A percentile compares a stretch with the other conserved stretches of the same genome.
Evolutionary conservation across 1,140 invertebrate genomes (phyloP).

Genomic region (Dreissena polymorpha): DNA sequence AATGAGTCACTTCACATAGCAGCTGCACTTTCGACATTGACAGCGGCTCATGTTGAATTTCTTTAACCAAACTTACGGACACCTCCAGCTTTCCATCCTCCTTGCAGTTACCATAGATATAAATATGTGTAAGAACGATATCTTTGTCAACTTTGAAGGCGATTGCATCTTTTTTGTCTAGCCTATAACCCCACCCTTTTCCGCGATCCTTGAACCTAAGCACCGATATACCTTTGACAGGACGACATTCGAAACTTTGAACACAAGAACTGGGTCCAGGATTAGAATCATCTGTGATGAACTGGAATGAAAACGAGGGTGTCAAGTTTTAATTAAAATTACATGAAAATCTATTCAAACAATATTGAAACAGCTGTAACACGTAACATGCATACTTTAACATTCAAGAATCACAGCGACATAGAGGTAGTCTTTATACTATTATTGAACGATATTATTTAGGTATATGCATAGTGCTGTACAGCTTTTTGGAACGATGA

Average conservation of each 20-base stretch:
- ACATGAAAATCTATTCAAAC: not conserved
- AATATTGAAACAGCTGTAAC: constrained; percentile 29
- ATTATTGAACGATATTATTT: too few species aligned
- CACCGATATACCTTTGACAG: not conserved
- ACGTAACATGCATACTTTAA: not conserved
- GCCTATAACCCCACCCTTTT: constrained; percentile 40
- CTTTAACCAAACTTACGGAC: constrained; percentile 2
- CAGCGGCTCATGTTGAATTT: not conserved
- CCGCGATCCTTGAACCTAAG: constrained; percentile 16
- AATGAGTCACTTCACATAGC: not conserved
- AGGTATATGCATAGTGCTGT: too few species aligned
- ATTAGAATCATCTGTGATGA: not conserved
- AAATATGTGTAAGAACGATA: constrained; percentile 19
- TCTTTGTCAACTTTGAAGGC: constrained; percentile 5
- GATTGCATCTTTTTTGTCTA: constrained; percentile 35
- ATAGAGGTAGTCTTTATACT: too few species aligned
- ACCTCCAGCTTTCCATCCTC: constrained; percentile 26
- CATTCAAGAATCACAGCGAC: too few species aligned
- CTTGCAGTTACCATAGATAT: constrained; percentile 39
- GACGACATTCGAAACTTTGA: not conserved
- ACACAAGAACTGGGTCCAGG: not conserved
- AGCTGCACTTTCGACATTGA: not conserved
- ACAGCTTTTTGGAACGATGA: too few species aligned
- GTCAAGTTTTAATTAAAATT: constrained; percentile 8
- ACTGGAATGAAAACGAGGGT: constrained; percentile 10